Base-by-base conservation (phyloP, 2,888 invertebrate species). In the Stegana nigrithorax region DNA sequence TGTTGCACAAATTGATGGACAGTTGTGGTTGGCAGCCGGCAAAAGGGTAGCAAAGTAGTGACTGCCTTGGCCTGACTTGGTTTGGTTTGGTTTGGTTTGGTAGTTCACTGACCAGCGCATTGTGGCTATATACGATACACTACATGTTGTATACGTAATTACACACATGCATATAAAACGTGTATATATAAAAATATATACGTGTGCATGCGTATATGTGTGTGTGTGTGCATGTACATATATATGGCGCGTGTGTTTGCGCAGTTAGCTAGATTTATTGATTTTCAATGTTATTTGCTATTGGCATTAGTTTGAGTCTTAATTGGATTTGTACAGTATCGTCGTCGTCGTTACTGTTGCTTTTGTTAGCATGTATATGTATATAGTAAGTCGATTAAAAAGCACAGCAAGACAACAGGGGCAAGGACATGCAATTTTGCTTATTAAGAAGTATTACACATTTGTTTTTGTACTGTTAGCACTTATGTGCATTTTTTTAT, bases 71-170 rank as follows among this genome's bases (percentile, higher is more conserved):
- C n/a, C 39, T 39, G 39, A 39, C 6, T 29, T 6, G 6, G 39
- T 32, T 53, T 53, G n/a, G 47, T 23, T 23, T 10, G n/a, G n/a
- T 47, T 10, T 25, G 26, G n/a, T 42, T 25, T 32, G 27, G 53
- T 55, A 36, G 53, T 55, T 55, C 53, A 55, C 53, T 55, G 53
- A 55, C 53, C 53, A 55, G 53, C 53, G 36, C 36, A 21, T 36
- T 55, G 53, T 53, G 53, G 32, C 32, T 32, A 4, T 12, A 39
- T 39, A 4, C 17, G 5, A n/a, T 39, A 39, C 14, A n/a, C n/a
- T n/a, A n/a, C n/a, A n/a, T n/a, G n/a, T n/a, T n/a, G n/a, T n/a
- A n/a, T n/a, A n/a, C n/a, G n/a, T n/a, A n/a, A n/a, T n/a, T n/a
- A n/a, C n/a, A n/a, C 17, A 17, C 8, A 47, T 4, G 23, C 45